phyloP scores from a whole-genome alignment of 1,140 invertebrate genomes.

The Rhagoletis pomonella region DNA sequence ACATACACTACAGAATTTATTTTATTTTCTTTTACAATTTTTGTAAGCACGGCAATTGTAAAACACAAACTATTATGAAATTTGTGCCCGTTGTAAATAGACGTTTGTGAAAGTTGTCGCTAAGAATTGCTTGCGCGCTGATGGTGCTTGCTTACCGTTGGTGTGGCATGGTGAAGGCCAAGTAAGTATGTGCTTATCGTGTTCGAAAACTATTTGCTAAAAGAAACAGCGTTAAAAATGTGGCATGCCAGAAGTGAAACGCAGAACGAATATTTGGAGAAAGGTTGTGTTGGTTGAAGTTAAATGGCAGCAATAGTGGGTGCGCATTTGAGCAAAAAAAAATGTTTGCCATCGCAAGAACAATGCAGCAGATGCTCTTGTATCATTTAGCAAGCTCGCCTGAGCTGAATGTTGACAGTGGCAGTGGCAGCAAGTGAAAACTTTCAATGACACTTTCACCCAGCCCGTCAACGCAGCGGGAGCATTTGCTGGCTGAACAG shows the following conservation, averaged over 20 bases:
- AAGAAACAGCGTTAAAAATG: not conserved
- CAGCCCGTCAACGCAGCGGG: not conserved
- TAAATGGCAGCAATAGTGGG: not conserved
- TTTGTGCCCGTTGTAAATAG: not conserved
- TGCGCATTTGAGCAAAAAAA: not conserved
- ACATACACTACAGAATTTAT: no score
- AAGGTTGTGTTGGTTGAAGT: not conserved
- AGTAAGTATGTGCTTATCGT: conserved; percentile 9
- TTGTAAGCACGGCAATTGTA: not conserved
- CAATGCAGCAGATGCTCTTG: not conserved
- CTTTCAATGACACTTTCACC: conserved; percentile 12
- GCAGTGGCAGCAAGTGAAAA: not conserved
- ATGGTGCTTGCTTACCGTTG: no score
- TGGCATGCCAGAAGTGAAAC: not conserved
- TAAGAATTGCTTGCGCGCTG: not conserved
- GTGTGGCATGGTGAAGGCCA: conserved; percentile 24
- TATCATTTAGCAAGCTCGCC: not conserved
- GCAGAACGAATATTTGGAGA: not conserved
- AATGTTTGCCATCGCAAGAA: not conserved
- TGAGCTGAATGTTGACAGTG: not conserved
- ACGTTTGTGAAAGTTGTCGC: not conserved
- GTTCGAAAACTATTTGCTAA: conserved; percentile 5
- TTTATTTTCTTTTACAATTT: not conserved
- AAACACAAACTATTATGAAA: not conserved
- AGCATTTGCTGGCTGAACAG: not conserved